phyloP scores from a whole-genome alignment of 2,888 invertebrate species.

The Carpatolechia fugitivella region DNA sequence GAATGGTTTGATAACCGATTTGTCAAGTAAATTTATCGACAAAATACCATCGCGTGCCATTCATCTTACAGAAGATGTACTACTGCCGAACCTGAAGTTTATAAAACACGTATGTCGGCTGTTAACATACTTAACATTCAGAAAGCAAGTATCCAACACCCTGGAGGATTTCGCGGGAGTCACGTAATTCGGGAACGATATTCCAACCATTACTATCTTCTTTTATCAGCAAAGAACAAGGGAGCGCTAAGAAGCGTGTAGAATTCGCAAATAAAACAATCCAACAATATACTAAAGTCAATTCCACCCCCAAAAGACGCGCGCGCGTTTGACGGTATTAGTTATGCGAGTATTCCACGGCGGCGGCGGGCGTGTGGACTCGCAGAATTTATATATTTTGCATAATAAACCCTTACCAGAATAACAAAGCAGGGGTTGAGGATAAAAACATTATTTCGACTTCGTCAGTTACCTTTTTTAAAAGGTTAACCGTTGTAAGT shows the following conservation, averaged over 20 bases:
- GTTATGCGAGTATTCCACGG: neutral
- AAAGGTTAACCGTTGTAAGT: neutral
- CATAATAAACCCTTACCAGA: slow-evolving; percentile 7
- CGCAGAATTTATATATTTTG: neutral
- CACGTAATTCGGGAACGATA: slow-evolving; percentile 11
- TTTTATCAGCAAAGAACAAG: neutral
- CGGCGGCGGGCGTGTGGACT: neutral
- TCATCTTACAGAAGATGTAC: neutral
- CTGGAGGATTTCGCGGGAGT: slow-evolving; percentile 3
- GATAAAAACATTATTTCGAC: slow-evolving; percentile 9
- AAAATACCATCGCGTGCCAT: neutral
- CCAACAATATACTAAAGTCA: slow-evolving; percentile 4
- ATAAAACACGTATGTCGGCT: slow-evolving; percentile 3
- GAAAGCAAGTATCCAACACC: slow-evolving; percentile 2
- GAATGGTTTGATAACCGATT: neutral
- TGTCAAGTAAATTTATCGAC: neutral
- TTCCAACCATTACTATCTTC: slow-evolving; percentile 10
- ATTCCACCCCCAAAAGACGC: slow-evolving; percentile 5
- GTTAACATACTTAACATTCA: slow-evolving; percentile 13
- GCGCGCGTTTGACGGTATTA: no score
- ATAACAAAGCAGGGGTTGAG: slow-evolving; percentile 10
- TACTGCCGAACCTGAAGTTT: neutral
- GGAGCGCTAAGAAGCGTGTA: neutral
- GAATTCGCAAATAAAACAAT: slow-evolving; percentile 6
- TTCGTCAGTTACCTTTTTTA: slow-evolving; percentile 2